These are phyloP conservation scores for Caenorhabditis remanei DNA, from an alignment of 1,140 invertebrate genomes.

Conservation along the genomic window DNA sequence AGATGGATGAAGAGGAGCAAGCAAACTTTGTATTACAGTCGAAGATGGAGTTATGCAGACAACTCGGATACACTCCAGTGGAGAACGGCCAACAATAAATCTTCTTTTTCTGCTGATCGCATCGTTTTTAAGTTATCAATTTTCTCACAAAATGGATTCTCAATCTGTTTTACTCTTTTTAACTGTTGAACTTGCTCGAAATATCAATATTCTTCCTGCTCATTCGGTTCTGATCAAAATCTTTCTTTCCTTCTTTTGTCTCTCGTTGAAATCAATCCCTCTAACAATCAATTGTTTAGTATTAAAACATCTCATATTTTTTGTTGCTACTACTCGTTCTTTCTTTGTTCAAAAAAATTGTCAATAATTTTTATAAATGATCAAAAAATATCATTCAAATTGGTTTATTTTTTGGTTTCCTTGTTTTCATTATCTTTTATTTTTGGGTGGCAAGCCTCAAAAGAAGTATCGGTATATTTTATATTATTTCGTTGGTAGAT, in stretches of 20 bases:
- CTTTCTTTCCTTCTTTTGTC: not conserved
- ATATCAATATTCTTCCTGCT: not conserved
- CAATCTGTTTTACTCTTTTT: no score
- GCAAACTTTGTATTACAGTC: not conserved
- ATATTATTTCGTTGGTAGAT: no score
- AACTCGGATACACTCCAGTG: not conserved
- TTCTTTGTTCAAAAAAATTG: conserved; percentile 6
- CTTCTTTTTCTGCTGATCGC: no score
- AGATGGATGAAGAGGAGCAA: not conserved
- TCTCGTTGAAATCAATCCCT: not conserved
- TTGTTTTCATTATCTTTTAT: no score
- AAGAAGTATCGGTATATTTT: no score
- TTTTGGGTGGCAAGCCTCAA: no score
- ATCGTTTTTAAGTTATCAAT: no score
- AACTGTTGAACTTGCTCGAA: not conserved
- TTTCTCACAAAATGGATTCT: no score
- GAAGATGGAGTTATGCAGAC: not conserved
- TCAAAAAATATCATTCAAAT: not conserved
- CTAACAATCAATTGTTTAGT: not conserved
- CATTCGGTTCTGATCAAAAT: conserved; percentile 16
- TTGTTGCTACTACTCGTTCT: not conserved
- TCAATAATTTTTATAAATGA: not conserved
- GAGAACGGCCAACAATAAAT: no score
- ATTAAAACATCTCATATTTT: conserved; percentile 11
- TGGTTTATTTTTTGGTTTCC: no score